Conservation (phyloP, 1,140 invertebrate genomes). For the Lepeophtheirus salmonis region DNA sequence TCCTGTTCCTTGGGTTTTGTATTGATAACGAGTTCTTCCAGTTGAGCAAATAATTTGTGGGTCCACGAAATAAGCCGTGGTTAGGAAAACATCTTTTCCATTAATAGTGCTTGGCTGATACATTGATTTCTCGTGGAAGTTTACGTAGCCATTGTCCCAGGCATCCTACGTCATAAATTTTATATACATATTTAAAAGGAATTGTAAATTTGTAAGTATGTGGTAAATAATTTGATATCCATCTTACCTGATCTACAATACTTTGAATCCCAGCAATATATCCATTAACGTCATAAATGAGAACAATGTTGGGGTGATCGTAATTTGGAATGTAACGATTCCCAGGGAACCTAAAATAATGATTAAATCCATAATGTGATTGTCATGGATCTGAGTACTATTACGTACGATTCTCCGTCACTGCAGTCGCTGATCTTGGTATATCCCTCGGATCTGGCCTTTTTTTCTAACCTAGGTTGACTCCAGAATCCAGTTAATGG, state of each 20-base stretch:
- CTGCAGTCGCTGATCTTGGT: not conserved
- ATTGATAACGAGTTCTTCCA: constrained; percentile 5
- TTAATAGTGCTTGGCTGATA: not conserved
- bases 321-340: constrained; percentile 2
- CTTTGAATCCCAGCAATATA: constrained; percentile 15
- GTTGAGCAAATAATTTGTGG: constrained; percentile 5
- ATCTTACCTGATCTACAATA: not conserved
- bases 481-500: not conserved
- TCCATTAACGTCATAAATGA: constrained; percentile 16
- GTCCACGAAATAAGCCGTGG: constrained; percentile 17
- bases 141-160: not conserved
- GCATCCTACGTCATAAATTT: constrained; percentile 5
- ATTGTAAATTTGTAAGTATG: too few species aligned
- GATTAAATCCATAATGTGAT: too few species aligned
- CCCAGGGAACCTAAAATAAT: constrained; percentile 1
- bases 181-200: too few species aligned
- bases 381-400: too few species aligned
- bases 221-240: too few species aligned
- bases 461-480: not conserved
- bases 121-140: not conserved
- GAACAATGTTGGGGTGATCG: not conserved
- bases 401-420: not conserved
- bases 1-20: constrained; percentile 5
- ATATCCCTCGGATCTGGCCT: not conserved
- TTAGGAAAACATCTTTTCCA: constrained; percentile 4